Evolutionary conservation across 2,113 vertebrate species (phyloP).

Genomic region (Hippocampus abdominalis): DNA sequence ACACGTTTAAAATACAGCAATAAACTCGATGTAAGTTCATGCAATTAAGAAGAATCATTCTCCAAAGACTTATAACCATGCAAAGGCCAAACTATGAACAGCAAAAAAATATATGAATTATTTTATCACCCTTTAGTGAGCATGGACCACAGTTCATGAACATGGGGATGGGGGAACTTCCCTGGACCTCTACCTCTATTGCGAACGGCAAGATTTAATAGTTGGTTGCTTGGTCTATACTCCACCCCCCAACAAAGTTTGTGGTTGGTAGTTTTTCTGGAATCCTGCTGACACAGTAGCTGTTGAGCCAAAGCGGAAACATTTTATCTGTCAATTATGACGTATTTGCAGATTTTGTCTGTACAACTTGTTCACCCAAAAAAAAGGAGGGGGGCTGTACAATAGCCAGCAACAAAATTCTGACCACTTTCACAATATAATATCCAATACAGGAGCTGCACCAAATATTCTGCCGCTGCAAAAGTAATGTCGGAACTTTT

Average conservation of each 20-base stretch:
- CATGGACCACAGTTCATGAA: not conserved
- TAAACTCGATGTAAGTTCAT: no score
- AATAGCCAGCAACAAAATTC: conserved; percentile 4
- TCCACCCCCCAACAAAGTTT: not conserved
- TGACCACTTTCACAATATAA: not conserved
- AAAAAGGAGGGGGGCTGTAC: not conserved
- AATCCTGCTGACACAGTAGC: not conserved
- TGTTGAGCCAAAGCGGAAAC: not conserved
- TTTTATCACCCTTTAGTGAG: not conserved
- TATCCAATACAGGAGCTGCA: not conserved
- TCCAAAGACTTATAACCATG: no score
- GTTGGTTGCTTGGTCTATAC: not conserved
- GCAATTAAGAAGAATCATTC: no score
- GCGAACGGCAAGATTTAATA: not conserved
- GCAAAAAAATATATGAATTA: no score
- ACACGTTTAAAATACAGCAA: no score
- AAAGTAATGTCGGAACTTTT: no score
- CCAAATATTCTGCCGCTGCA: no score
- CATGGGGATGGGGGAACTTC: not conserved
- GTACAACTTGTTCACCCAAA: not conserved
- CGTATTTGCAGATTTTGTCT: not conserved
- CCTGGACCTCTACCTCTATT: not conserved
- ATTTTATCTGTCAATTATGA: conserved; percentile 2
- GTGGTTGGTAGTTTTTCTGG: not conserved
- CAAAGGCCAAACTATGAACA: no score